Conservation (phyloP, 2,888 invertebrate genomes). For the Drosophila robusta region DNA sequence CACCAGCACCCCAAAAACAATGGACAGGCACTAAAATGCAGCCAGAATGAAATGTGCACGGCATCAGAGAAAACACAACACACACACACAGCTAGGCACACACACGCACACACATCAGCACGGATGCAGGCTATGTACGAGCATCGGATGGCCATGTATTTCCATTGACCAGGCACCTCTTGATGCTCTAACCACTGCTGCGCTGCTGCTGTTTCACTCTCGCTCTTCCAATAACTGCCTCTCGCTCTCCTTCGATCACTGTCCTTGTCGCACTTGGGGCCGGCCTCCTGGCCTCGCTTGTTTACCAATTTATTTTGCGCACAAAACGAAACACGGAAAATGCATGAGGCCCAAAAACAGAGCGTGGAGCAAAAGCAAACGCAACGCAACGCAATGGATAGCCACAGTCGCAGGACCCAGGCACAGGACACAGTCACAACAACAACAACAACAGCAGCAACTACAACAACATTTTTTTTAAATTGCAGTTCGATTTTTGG, state of each 20-base stretch:
- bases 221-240: background rate
- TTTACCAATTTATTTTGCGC: slow-evolving; percentile 81
- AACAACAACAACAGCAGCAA: slow-evolving; percentile 12
- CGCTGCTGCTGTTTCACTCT: slow-evolving; percentile 3
- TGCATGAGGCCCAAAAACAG: slow-evolving; percentile 68
- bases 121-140: slow-evolving; percentile 63
- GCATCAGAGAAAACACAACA: slow-evolving; percentile 25
- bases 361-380: slow-evolving; percentile 37
- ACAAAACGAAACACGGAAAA: slow-evolving; percentile 81
- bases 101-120: slow-evolving; percentile 9
- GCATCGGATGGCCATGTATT: slow-evolving; percentile 64
- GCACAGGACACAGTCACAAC: slow-evolving; percentile 17
- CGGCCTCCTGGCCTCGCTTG: slow-evolving; percentile 59
- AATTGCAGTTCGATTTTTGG: slow-evolving; percentile 79
- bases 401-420: slow-evolving; percentile 32
- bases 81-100: slow-evolving; percentile 22
- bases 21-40: slow-evolving; percentile 70
- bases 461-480: slow-evolving; percentile 46
- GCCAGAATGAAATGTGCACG: slow-evolving; percentile 61
- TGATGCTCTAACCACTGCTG: slow-evolving; percentile 7
- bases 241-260: slow-evolving; percentile 11
- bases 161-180: slow-evolving; percentile 68
- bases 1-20: slow-evolving; percentile 46
- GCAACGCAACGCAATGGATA: slow-evolving; percentile 43
- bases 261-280: slow-evolving; percentile 50